Percentiles rank a stretch among this genome's conserved stretches.
Evolutionary conservation across 2,888 invertebrate genomes (phyloP).

Genomic region (Eupithecia pulchellata): DNA sequence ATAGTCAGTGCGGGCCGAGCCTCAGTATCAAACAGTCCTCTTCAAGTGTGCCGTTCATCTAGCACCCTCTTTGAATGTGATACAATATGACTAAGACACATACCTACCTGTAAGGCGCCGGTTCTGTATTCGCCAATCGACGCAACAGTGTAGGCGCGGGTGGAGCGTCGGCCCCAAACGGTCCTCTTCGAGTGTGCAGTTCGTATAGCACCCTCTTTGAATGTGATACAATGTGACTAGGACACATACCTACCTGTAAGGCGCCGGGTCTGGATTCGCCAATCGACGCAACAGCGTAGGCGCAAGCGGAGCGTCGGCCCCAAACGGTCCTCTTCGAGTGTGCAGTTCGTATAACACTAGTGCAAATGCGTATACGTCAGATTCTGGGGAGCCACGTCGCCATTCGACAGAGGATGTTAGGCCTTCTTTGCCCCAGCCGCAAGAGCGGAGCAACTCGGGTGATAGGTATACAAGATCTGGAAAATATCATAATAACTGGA

Average conservation of each 20-base stretch:
- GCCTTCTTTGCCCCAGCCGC: constrained; percentile 72
- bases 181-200: not conserved
- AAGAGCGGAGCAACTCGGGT: constrained; percentile 89
- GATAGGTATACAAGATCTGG: constrained; percentile 91
- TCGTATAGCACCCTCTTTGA: not conserved
- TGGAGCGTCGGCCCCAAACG: constrained; percentile 88
- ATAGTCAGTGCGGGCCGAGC: too few species aligned
- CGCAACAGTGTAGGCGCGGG: constrained; percentile 87
- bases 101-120: constrained; percentile 86
- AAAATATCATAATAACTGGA: too few species aligned
- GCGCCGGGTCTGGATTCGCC: constrained; percentile 79
- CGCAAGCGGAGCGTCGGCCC: constrained; percentile 88
- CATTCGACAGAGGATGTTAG: constrained; percentile 62
- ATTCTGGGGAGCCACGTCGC: constrained; percentile 88
- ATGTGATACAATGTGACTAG: constrained; percentile 33
- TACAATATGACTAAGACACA: constrained; percentile 56
- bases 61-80: constrained; percentile 81
- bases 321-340: constrained; percentile 94
- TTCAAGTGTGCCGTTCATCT: constrained; percentile 94
- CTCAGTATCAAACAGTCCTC: constrained; percentile 92
- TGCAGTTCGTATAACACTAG: constrained; percentile 95
- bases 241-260: constrained; percentile 86
- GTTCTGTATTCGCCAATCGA: constrained; percentile 82
- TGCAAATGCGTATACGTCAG: constrained; percentile 94
- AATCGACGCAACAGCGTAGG: constrained; percentile 87